Conservation (phyloP, 2,113 vertebrate genomes). For the Heterotilapia buettikoferi region DNA sequence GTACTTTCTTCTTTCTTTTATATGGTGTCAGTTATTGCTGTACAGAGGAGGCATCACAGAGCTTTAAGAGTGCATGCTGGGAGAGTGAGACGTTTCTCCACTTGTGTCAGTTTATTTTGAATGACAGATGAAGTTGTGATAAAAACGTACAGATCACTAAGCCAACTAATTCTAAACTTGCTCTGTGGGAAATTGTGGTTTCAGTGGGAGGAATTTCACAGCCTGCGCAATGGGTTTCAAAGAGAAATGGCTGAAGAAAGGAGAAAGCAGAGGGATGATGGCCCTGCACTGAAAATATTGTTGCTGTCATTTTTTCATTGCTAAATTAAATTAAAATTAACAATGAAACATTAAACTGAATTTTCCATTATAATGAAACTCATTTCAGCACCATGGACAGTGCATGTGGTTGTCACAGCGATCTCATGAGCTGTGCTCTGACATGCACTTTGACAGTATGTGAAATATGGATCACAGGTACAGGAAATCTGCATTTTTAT, state of each 20-base stretch:
- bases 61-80: background rate
- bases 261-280: background rate
- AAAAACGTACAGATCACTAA: background rate
- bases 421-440: background rate
- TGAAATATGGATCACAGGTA: background rate
- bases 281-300: background rate
- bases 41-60: background rate
- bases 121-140: background rate
- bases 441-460: background rate
- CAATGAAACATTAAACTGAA: background rate
- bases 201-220: background rate
- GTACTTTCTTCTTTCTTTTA: background rate
- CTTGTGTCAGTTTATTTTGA: background rate
- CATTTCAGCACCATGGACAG: background rate
- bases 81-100: background rate
- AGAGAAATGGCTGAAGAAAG: background rate
- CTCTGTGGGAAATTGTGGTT: background rate
- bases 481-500: background rate
- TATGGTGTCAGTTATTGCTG: background rate
- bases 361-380: background rate
- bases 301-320: rapidly evolving
- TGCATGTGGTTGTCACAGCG: background rate
- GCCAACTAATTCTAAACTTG: background rate
- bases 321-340: background rate
- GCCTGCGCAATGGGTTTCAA: background rate